A percentile compares a stretch with the other conserved stretches of the same genome.
phyloP scores from a whole-genome alignment of 2,797 vertebrate species.

The Ficedula albicollis region DNA sequence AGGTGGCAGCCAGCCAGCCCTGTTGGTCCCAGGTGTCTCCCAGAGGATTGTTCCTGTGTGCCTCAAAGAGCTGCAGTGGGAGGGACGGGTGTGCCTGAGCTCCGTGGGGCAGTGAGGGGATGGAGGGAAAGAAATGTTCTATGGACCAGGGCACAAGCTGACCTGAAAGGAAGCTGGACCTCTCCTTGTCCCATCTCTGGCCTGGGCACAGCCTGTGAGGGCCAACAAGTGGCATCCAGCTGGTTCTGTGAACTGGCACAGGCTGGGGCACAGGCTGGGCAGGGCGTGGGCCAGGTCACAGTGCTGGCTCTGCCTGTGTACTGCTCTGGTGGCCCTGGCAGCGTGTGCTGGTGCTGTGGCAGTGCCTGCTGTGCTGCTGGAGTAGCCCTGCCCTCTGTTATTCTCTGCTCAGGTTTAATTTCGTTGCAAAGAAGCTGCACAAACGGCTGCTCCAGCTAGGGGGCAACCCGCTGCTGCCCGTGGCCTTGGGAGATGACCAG shows the following conservation, averaged over 20 bases:
- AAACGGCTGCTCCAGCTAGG: slow-evolving; percentile 91
- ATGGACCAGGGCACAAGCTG: neutral
- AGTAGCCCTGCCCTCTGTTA: neutral
- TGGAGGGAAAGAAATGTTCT: neutral
- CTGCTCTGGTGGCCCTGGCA: neutral
- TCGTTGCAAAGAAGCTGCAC: slow-evolving; percentile 93
- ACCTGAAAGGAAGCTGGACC: neutral
- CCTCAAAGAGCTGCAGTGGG: neutral
- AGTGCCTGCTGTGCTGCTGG: neutral
- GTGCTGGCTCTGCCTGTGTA: neutral
- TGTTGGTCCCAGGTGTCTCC: neutral
- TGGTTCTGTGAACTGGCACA: neutral
- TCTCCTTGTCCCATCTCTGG: neutral
- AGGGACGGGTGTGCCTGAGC: neutral
- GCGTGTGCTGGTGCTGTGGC: neutral
- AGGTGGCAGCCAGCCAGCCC: neutral
- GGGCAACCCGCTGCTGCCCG: slow-evolving; percentile 79
- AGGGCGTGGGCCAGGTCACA: accelerated
- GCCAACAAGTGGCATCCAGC: neutral
- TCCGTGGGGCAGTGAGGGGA: neutral
- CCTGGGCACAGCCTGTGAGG: neutral
- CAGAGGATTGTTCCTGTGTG: neutral
- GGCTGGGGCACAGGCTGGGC: neutral
- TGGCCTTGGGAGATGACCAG: slow-evolving; percentile 90
- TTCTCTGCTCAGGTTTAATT: slow-evolving; percentile 88